Percentiles rank a stretch among this genome's conserved stretches.
Conservation (phyloP, 2,888 invertebrate species). For the Drosophila conformis region DNA sequence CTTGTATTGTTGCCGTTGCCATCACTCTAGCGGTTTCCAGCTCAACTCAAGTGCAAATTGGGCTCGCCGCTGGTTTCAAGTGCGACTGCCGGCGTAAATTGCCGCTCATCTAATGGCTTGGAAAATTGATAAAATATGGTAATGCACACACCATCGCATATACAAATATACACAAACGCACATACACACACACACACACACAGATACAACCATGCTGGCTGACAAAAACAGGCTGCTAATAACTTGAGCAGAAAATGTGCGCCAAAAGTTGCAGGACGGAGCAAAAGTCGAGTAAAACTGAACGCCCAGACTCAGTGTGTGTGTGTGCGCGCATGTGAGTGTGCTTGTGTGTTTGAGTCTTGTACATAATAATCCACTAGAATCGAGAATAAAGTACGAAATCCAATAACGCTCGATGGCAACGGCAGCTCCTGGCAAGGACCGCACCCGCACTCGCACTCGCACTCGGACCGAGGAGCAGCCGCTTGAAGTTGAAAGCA, state of each 20-base stretch:
- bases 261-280: slow-evolving; percentile 78
- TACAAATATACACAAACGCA: slow-evolving; percentile 33
- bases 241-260: slow-evolving; percentile 80
- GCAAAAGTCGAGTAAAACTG: slow-evolving; percentile 78
- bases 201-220: slow-evolving; percentile 54
- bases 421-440: slow-evolving; percentile 70
- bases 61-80: slow-evolving; percentile 77
- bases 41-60: slow-evolving; percentile 79
- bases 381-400: slow-evolving; percentile 78
- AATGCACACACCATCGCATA: slow-evolving; percentile 66
- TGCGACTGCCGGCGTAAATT: slow-evolving; percentile 77
- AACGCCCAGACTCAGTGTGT: slow-evolving; percentile 47
- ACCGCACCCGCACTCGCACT: slow-evolving; percentile 31
- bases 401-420: slow-evolving; percentile 81
- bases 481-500: slow-evolving; percentile 70
- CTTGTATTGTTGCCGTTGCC: slow-evolving; percentile 42
- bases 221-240: slow-evolving; percentile 80
- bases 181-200: slow-evolving; percentile 29
- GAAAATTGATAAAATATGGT: slow-evolving; percentile 83
- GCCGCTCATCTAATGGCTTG: slow-evolving; percentile 81
- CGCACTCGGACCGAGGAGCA: slow-evolving; percentile 48
- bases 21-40: slow-evolving; percentile 49
- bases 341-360: slow-evolving; percentile 50
- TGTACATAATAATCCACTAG: slow-evolving; percentile 81
- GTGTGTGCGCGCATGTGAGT: slow-evolving; percentile 13